phyloP scores from a whole-genome alignment of 1,140 invertebrate genomes.

The Tetramorium parvispinum region DNA sequence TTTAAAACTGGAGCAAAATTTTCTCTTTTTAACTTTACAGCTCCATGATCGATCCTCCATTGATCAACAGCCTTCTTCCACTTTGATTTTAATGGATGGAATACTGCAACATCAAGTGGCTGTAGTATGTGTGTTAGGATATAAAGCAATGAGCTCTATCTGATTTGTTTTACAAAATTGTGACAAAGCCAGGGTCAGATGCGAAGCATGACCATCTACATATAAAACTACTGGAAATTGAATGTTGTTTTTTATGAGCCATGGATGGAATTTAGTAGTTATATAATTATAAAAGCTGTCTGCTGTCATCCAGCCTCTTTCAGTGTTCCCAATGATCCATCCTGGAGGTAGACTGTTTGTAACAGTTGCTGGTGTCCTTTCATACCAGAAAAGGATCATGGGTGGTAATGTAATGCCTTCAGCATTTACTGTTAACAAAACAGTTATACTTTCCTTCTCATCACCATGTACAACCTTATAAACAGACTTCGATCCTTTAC shows the following conservation, averaged over 20 bases:
- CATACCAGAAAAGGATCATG: constrained; percentile 36
- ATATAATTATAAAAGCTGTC: constrained; percentile 82
- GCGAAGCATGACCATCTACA: constrained; percentile 80
- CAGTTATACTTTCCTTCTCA: constrained; percentile 34
- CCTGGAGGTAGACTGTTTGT: constrained; percentile 71
- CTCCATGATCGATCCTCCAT: neutral
- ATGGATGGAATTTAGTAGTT: constrained; percentile 80
- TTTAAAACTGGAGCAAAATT: constrained; percentile 2
- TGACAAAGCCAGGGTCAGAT: constrained; percentile 47
- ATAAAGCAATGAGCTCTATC: neutral
- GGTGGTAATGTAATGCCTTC: constrained; percentile 35
- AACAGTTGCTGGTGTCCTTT: constrained; percentile 38
- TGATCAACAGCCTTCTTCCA: constrained; percentile 14
- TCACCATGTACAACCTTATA: neutral
- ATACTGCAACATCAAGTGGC: neutral
- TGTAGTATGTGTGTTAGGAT: neutral
- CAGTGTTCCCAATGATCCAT: constrained; percentile 78
- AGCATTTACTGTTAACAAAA: constrained; percentile 43
- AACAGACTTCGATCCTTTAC: constrained; percentile 23
- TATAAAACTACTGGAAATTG: no score
- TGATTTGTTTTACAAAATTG: neutral
- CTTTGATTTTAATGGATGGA: no score
- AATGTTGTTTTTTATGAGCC: constrained; percentile 76
- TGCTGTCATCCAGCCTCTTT: constrained; percentile 82
- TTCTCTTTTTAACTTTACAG: neutral